Conservation (phyloP, 2,113 vertebrate species). For the Cavia aperea region DNA sequence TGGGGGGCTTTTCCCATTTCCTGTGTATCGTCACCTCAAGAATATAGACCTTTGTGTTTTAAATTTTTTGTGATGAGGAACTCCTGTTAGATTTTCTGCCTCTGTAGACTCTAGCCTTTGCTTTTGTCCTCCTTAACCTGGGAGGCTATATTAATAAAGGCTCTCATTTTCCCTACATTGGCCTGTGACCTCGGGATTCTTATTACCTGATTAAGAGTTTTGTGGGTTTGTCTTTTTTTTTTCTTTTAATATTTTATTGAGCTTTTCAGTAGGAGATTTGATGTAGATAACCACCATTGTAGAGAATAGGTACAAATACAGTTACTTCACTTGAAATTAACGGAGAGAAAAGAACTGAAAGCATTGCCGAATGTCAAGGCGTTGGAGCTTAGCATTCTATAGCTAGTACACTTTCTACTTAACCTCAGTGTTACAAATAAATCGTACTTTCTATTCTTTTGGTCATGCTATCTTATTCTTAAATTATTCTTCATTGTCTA, state of each 20-base stretch:
- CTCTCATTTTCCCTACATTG: not conserved
- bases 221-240: not conserved
- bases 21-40: not conserved
- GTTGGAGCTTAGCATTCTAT: not conserved
- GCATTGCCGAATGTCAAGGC: not conserved
- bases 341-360: not conserved
- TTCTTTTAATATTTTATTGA: not conserved
- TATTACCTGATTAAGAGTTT: not conserved
- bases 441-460: conserved; percentile 1
- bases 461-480: not conserved
- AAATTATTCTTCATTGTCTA: not conserved
- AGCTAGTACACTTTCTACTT: not conserved
- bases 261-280: not conserved
- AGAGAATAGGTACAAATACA: not conserved
- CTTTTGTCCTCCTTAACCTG: not conserved
- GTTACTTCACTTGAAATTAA: not conserved
- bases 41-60: not conserved
- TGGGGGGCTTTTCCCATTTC: not conserved
- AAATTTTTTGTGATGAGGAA: not conserved
- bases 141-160: not conserved
- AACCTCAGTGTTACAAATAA: conserved; percentile 20
- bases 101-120: not conserved
- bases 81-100: not conserved
- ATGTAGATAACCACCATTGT: not conserved
- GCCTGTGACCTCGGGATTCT: not conserved